Evolutionary conservation across 1,140 invertebrate species (phyloP).

Genomic region (Drosophila jambulina): DNA sequence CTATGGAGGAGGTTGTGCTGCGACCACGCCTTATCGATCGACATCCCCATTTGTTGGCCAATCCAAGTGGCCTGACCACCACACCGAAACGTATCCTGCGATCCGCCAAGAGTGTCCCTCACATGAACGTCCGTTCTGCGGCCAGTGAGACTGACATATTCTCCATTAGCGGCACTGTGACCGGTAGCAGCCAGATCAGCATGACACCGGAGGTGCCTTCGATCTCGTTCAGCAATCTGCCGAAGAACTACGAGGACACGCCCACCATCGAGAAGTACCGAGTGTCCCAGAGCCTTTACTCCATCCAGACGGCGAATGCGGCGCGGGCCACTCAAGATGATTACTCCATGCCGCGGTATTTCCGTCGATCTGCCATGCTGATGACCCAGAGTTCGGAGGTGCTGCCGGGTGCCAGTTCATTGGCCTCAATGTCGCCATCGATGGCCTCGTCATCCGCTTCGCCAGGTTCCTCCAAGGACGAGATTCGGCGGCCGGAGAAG

Average conservation of each 20-base stretch:
- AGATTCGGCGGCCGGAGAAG: conserved; percentile 66
- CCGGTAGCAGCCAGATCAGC: conserved; percentile 74
- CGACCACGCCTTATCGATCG: conserved; percentile 75
- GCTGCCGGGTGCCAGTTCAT: conserved; percentile 49
- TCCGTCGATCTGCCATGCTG: conserved; percentile 74
- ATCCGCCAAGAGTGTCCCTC: conserved; percentile 79
- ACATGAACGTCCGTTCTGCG: conserved; percentile 72
- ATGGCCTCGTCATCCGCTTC: conserved; percentile 55
- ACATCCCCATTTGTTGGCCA: conserved; percentile 64
- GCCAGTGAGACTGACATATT: conserved; percentile 83
- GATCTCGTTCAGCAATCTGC: conserved; percentile 80
- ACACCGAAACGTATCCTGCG: conserved; percentile 71
- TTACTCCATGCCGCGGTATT: conserved; percentile 84
- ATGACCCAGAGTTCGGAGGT: conserved; percentile 77
- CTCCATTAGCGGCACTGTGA: conserved; percentile 74
- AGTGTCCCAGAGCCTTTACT: conserved; percentile 80
- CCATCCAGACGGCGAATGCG: conserved; percentile 82
- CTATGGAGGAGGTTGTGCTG: conserved; percentile 76
- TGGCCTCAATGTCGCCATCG: conserved; percentile 61
- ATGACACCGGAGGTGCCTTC: conserved; percentile 85
- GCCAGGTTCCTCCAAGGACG: conserved; percentile 58
- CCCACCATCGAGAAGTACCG: conserved; percentile 85
- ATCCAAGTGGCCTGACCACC: conserved; percentile 18
- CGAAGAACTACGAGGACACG: conserved; percentile 84
- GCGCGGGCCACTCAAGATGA: conserved; percentile 68